A percentile compares a stretch with the other conserved stretches of the same genome.
Conservation (phyloP, 53 echinoderm and acorn worm genomes). For the Stichopus horrens region DNA sequence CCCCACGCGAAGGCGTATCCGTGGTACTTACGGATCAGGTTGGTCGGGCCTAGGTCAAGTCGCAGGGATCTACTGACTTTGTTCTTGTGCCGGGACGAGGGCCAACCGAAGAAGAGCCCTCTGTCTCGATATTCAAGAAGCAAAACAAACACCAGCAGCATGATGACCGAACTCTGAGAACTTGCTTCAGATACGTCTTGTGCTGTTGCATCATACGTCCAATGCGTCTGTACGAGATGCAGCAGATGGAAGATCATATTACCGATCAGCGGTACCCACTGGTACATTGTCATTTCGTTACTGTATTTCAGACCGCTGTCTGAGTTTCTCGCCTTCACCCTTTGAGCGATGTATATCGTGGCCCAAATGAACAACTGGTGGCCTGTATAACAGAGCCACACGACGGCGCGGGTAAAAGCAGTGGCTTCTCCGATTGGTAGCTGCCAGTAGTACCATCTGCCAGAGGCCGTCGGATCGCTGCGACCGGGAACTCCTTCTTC, state of each 20-base stretch:
- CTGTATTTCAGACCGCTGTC: constrained; percentile 44
- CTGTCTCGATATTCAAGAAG: constrained; percentile 60
- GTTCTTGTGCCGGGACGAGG: constrained; percentile 23
- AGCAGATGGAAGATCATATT: constrained; percentile 52
- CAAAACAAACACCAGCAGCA: constrained; percentile 52
- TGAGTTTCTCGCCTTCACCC: constrained; percentile 3
- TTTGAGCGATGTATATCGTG: constrained; percentile 56
- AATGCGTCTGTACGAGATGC: constrained; percentile 55
- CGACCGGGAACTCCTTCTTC: constrained; percentile 47
- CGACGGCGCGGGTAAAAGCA: constrained; percentile 30
- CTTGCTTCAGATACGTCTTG: constrained; percentile 58
- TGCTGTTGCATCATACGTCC: constrained; percentile 56
- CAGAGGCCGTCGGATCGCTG: constrained; percentile 34
- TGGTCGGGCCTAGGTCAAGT: constrained; percentile 43
- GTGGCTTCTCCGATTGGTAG: constrained; percentile 44
- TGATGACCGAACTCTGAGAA: constrained; percentile 54
- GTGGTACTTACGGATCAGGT: constrained; percentile 53
- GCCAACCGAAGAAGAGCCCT: constrained; percentile 62
- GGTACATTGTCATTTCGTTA: constrained; percentile 38
- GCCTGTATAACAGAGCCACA: constrained; percentile 50
- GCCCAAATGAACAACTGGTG: constrained; percentile 61
- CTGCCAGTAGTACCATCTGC: constrained; percentile 65
- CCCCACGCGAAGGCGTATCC: constrained; percentile 60
- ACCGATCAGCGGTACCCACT: constrained; percentile 46
- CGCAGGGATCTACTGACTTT: constrained; percentile 40